Evolutionary conservation across 2,797 vertebrate species (phyloP).

Genomic region (Semotilus atromaculatus): DNA sequence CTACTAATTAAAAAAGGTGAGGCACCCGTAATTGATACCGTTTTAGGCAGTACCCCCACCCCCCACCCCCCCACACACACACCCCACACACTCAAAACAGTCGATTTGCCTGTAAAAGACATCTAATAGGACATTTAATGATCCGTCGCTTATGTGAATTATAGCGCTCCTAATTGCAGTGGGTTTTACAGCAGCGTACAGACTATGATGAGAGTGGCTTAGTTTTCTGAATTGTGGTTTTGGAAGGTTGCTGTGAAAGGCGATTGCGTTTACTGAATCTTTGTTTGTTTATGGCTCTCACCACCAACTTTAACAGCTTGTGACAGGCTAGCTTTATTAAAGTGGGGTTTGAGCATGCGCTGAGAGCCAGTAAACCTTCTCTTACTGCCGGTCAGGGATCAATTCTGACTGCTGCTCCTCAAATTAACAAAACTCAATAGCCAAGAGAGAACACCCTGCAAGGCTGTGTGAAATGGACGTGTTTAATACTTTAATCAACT

Average conservation of each 20-base stretch:
- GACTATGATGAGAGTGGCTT: conserved; percentile 23
- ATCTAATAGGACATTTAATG: conserved; percentile 30
- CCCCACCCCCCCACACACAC: too few species aligned
- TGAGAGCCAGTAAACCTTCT: conserved; percentile 81
- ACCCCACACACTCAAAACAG: not conserved
- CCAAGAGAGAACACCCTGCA: conserved; percentile 71
- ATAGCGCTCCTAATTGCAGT: conserved; percentile 39
- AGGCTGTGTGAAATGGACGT: conserved; percentile 72
- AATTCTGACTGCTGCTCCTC: conserved; percentile 74
- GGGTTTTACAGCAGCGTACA: conserved; percentile 43
- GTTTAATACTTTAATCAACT: conserved; percentile 83
- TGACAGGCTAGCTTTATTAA: conserved; percentile 84
- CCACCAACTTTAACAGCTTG: conserved; percentile 74
- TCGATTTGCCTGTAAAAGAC: conserved; percentile 22
- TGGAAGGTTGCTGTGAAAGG: conserved; percentile 40
- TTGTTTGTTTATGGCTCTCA: conserved; percentile 82
- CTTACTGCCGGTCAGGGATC: conserved; percentile 79
- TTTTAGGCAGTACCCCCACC: not conserved
- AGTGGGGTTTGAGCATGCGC: conserved; percentile 84
- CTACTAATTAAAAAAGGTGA: conserved; percentile 23
- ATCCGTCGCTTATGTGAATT: not conserved
- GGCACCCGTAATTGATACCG: not conserved
- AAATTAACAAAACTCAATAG: conserved; percentile 80
- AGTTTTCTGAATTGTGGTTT: conserved; percentile 45
- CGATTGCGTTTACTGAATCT: conserved; percentile 56